A percentile compares a stretch with the other conserved stretches of the same genome.
phyloP scores from a whole-genome alignment of 2,113 vertebrate genomes.

The Oryzias curvinotus region DNA sequence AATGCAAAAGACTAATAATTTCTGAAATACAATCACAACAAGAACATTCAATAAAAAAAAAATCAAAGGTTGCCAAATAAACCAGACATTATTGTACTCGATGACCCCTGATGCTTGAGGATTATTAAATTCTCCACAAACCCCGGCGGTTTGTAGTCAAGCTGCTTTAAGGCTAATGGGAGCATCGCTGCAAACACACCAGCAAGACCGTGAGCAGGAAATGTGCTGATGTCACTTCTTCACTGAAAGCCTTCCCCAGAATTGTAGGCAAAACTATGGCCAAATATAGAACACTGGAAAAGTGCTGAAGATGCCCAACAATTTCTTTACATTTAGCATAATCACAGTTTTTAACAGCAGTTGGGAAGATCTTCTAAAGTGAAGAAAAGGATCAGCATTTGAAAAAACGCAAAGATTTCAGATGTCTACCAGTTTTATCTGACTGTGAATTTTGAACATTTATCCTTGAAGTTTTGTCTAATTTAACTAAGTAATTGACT shows the following conservation, averaged over 20 bases:
- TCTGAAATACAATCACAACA: conserved; percentile 11
- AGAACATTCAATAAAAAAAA: not conserved
- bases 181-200: conserved; percentile 32
- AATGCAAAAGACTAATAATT: conserved; percentile 24
- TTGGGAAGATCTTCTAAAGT: too few species aligned
- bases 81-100: not conserved
- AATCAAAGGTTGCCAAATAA: conserved; percentile 1
- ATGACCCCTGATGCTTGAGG: conserved; percentile 16
- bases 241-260: conserved; percentile 10
- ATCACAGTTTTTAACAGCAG: too few species aligned
- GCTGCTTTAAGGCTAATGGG: conserved; percentile 30
- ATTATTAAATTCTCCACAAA: conserved; percentile 53
- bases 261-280: conserved; percentile 19
- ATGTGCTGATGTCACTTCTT: conserved; percentile 34
- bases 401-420: too few species aligned
- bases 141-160: conserved; percentile 12
- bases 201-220: not conserved
- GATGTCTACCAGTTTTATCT: too few species aligned
- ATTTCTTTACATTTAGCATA: too few species aligned
- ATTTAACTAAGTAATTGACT: too few species aligned
- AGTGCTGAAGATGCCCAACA: too few species aligned
- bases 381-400: too few species aligned
- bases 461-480: too few species aligned
- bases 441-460: too few species aligned
- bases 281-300: not conserved